phyloP scores from a whole-genome alignment of 2,888 invertebrate species.

The Crocallis elinguaria region DNA sequence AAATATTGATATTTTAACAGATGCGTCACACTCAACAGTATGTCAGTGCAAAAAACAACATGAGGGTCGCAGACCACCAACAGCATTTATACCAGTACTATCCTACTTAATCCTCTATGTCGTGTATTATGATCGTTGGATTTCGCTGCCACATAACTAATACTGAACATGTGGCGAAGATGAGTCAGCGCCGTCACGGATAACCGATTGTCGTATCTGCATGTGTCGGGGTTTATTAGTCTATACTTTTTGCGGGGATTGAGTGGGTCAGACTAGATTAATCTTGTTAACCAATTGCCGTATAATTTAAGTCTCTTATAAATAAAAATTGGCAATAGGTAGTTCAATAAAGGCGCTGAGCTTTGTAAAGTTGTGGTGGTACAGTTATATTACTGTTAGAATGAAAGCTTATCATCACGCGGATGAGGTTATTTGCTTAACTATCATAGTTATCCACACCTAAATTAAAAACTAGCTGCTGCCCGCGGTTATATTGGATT shows the following conservation, averaged over 20 bases:
- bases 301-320: background rate
- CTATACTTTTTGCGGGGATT: conserved; percentile 9
- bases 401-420: no score
- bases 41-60: conserved; percentile 67
- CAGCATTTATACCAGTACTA: conserved; percentile 65
- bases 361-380: no score
- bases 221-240: conserved; percentile 42
- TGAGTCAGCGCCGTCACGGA: conserved; percentile 49
- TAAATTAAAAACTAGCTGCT: no score
- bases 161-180: conserved; percentile 75
- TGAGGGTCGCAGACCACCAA: conserved; percentile 74
- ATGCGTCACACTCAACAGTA: conserved; percentile 65
- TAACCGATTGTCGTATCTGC: conserved; percentile 37
- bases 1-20: conserved; percentile 52
- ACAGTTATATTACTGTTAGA: no score
- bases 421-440: no score
- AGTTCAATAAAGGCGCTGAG: no score
- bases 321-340: no score
- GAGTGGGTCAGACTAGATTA: conserved; percentile 18
- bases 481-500: no score
- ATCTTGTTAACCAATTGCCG: conserved; percentile 1
- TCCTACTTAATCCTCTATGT: conserved; percentile 73
- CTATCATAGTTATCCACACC: no score
- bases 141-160: conserved; percentile 69
- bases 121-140: conserved; percentile 80